These are phyloP conservation scores for Aphyosemion australe DNA, from an alignment of 2,113 vertebrate genomes.

Conservation along the genomic window DNA sequence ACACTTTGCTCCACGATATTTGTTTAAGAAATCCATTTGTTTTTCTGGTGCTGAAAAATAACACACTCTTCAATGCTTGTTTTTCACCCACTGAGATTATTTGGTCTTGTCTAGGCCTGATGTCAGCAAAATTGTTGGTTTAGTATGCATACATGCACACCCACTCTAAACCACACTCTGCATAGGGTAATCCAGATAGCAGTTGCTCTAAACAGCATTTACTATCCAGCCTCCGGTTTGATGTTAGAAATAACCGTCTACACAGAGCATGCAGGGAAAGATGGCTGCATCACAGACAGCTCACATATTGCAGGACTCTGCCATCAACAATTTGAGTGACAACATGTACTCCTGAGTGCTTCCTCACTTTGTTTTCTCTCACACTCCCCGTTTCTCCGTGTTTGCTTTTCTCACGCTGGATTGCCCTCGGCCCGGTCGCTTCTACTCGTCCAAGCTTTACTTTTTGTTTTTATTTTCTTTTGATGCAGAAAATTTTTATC, in stretches of 20 bases:
- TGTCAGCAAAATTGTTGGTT: constrained; percentile 25
- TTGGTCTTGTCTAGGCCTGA: constrained; percentile 27
- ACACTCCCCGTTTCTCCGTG: constrained; percentile 29
- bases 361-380: constrained; percentile 60
- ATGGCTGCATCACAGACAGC: constrained; percentile 22
- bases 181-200: constrained; percentile 3
- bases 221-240: constrained; percentile 4
- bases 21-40: constrained; percentile 25
- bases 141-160: constrained; percentile 25
- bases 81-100: constrained; percentile 26
- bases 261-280: background rate
- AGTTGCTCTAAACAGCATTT: constrained; percentile 35
- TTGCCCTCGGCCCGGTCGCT: constrained; percentile 45
- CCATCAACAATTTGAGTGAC: constrained; percentile 55
- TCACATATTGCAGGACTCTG: constrained; percentile 37
- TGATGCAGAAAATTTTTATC: constrained; percentile 51
- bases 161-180: background rate
- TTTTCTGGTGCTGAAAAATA: constrained; percentile 9
- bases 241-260: constrained; percentile 48
- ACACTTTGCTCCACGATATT: constrained; percentile 13
- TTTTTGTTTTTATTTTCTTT: constrained; percentile 48
- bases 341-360: constrained; percentile 59
- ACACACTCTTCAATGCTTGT: background rate
- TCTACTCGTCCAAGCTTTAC: constrained; percentile 57
- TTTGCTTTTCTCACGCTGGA: constrained; percentile 48